Conservation (phyloP, 2,797 vertebrate species). For the Nasua narica region DNA sequence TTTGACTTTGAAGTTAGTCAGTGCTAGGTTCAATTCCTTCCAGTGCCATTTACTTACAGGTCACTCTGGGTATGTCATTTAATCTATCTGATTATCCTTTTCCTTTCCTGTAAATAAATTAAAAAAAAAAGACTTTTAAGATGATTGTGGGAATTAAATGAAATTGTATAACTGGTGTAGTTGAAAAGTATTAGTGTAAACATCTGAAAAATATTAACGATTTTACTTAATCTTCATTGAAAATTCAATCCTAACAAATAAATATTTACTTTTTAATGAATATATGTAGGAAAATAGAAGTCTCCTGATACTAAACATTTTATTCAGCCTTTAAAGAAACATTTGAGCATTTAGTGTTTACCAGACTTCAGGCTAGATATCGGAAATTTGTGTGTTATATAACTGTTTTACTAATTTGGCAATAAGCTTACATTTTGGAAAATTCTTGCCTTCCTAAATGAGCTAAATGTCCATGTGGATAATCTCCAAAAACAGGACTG, state of each 20-base stretch:
- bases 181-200: background rate
- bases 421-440: background rate
- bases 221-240: background rate
- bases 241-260: background rate
- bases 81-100: background rate
- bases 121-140: background rate
- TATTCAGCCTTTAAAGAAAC: background rate
- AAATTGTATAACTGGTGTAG: background rate
- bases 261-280: background rate
- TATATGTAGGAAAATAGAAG: background rate
- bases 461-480: background rate
- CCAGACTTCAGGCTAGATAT: background rate
- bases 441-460: background rate
- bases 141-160: background rate
- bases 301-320: background rate
- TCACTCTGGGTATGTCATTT: background rate
- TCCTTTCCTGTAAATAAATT: background rate
- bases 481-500: background rate
- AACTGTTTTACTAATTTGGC: background rate
- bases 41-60: background rate
- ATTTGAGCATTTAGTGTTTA: background rate
- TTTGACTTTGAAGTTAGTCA: background rate
- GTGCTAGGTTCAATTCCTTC: background rate
- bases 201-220: background rate
- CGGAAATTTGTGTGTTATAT: background rate